Conservation (phyloP, 2,113 vertebrate genomes). For the Salvelinus fontinalis region DNA sequence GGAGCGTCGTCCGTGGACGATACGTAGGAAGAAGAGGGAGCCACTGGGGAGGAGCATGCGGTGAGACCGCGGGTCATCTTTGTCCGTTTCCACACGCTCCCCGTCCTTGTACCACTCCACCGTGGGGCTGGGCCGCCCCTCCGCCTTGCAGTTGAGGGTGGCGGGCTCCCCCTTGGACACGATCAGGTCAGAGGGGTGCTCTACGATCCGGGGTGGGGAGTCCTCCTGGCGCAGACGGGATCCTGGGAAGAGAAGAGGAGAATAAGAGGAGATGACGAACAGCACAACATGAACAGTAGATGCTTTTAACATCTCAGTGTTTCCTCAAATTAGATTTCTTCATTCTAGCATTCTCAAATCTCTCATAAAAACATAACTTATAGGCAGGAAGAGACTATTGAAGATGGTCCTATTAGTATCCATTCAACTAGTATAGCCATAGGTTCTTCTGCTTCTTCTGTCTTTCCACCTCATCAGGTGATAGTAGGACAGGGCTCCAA, state of each 20-base stretch:
- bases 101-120: conserved; percentile 99
- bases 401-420: neutral
- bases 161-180: conserved; percentile 98
- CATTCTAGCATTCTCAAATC: neutral
- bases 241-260: conserved; percentile 71
- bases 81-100: conserved; percentile 95
- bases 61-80: conserved; percentile 94
- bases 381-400: neutral
- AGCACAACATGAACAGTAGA: neutral
- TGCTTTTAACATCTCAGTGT: neutral
- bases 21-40: conserved; percentile 95
- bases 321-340: neutral
- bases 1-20: conserved; percentile 93
- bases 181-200: conserved; percentile 97
- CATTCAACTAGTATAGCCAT: neutral
- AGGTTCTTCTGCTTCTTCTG: neutral
- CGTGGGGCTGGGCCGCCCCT: conserved; percentile 91
- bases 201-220: conserved; percentile 93
- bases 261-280: neutral
- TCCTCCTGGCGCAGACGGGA: conserved; percentile 98
- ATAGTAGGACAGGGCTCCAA: conserved; percentile 38
- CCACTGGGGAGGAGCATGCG: conserved; percentile 97
- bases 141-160: conserved; percentile 97
- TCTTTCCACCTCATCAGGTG: conserved; percentile 21
- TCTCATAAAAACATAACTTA: neutral